Conservation (phyloP, 2,113 vertebrate species). For the Megaceryle maxima region DNA sequence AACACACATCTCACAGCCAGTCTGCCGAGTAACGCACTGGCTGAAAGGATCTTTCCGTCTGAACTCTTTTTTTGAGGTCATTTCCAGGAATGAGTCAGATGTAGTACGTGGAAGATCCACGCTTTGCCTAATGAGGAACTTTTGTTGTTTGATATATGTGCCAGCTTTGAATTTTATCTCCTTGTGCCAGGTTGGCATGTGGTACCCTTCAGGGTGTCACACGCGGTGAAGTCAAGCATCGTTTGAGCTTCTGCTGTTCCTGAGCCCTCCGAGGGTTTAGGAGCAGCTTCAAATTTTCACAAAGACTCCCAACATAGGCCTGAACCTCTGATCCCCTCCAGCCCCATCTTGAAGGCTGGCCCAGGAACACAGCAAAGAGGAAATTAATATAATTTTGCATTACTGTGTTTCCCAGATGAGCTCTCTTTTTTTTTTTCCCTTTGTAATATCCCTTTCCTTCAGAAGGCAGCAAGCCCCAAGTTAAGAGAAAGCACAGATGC, state of each 20-base stretch:
- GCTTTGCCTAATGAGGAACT: conserved; percentile 17
- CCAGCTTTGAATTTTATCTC: conserved; percentile 44
- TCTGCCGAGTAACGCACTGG: background rate
- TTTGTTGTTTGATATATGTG: conserved; percentile 1
- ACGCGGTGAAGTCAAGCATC: conserved; percentile 15
- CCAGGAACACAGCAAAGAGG: background rate
- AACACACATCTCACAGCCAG: background rate
- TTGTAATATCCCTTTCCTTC: background rate
- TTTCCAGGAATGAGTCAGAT: conserved; percentile 50
- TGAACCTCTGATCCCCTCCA: background rate
- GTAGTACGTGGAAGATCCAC: background rate
- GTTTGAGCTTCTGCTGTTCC: conserved; percentile 5
- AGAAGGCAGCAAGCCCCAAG: background rate
- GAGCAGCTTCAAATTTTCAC: background rate
- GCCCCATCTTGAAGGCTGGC: background rate
- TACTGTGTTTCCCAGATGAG: background rate
- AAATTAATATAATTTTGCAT: conserved; percentile 8
- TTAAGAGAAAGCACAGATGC: background rate
- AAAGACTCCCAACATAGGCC: background rate
- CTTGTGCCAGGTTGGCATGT: conserved; percentile 50
- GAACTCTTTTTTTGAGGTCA: conserved; percentile 40
- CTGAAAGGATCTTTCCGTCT: conserved; percentile 32
- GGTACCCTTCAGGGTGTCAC: conserved; percentile 53
- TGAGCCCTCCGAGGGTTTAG: background rate
- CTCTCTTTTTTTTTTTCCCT: background rate